Percentiles rank a stretch among this genome's conserved stretches.
Evolutionary conservation across 2,797 vertebrate genomes (phyloP).

Genomic region (Coracias cyanogaster): DNA sequence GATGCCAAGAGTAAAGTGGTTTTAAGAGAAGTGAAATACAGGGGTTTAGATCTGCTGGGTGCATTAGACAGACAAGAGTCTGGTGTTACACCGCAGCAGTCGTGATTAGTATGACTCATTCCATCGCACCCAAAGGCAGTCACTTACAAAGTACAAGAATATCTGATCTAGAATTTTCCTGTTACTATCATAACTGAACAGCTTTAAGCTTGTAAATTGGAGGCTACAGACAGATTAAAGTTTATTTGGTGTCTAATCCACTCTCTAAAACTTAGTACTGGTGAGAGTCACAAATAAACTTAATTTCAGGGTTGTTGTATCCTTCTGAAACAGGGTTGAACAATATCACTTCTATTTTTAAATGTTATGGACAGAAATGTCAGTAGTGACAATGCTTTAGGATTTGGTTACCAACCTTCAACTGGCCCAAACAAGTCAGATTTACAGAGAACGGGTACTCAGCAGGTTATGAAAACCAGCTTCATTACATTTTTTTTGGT

Average conservation of each 20-base stretch:
- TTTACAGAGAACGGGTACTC: neutral
- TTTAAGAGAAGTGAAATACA: neutral
- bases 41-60: neutral
- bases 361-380: neutral
- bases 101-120: neutral
- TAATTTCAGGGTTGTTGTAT: neutral
- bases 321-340: neutral
- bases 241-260: neutral
- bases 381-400: neutral
- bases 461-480: neutral
- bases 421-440: neutral
- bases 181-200: neutral
- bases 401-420: neutral
- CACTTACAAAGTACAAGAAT: neutral
- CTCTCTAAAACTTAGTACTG: neutral
- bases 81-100: neutral
- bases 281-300: neutral
- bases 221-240: neutral
- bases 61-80: neutral
- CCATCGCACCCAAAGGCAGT: neutral
- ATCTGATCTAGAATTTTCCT: neutral
- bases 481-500: neutral
- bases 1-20: constrained; percentile 14
- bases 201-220: neutral
- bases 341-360: neutral